Evolutionary conservation across 2,797 vertebrate species (phyloP), one percentile per base, ranked within the genome.

Genomic region (Anabas testudineus): DNA sequence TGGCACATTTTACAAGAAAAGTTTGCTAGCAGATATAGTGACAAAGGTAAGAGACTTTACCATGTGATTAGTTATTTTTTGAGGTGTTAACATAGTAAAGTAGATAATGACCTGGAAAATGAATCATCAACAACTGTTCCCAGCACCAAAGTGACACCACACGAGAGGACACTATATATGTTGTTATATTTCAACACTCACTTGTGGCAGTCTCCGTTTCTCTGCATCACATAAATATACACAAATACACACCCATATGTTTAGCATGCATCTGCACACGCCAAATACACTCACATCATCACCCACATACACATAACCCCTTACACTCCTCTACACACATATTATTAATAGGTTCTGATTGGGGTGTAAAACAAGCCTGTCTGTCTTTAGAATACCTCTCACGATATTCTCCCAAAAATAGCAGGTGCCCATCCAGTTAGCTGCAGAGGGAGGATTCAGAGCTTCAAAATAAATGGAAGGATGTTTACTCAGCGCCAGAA

Each of bases 331-430:
- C 76, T 61, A 47, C 67, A 49, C 24, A 68, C 89, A 87, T 93
- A 83, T 76, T 96, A 95, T 96, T 96, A 95, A 91, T 94, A 94
- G 93, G 85, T 87, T 85, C 88, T 91, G 93, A 93, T 90, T 83
- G 73, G 81, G 57, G 82, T 88, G 87, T 87, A 88, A 91, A 88
- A 87, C 79, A 82, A 89, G 82, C 72, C 79, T 14, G 10, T 45
- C 80, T 78, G 84, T 81, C 85, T 90, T 91, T 88, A 90, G 87
- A 89, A 83, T 64, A 80, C 69, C 79, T 69, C 76, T 52, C 70
- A 41, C 80, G 88, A 84, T 78, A 72, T 82, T 78, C 53, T 70
- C 83, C 85, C 79, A 76, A 85, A 90, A 94, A 94, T 94, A 94
- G 89, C 87, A 81, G 78, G 82, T 89, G 87, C 76, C 76, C 82